Percentiles rank a stretch among this genome's conserved stretches.
These are phyloP conservation scores for Polypterus bichir DNA, from an alignment of 2,113 vertebrate species.

Conservation along the genomic window DNA sequence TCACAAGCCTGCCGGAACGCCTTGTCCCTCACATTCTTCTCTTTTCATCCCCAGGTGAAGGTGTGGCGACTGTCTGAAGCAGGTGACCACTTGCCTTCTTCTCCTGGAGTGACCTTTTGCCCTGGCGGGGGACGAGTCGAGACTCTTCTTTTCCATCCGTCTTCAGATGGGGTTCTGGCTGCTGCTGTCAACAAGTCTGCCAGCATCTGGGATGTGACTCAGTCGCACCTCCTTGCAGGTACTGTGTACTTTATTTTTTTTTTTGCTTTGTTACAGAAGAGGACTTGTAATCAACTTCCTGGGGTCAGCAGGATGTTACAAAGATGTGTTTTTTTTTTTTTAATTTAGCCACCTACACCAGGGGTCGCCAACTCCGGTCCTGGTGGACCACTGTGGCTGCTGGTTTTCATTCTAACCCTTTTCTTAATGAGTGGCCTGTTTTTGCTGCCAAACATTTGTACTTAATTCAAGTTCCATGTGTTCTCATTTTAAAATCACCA, in stretches of 20 bases:
- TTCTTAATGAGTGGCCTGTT: too few species aligned
- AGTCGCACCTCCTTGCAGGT: slow-evolving; percentile 65
- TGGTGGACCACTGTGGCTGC: too few species aligned
- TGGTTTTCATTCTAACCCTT: too few species aligned
- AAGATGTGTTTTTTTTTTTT: too few species aligned
- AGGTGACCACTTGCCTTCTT: slow-evolving; percentile 34
- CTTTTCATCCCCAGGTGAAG: slow-evolving; percentile 58
- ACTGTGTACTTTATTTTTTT: slow-evolving; percentile 17
- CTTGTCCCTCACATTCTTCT: background rate
- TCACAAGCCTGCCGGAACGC: background rate
- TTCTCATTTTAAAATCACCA: too few species aligned
- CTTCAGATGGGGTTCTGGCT: slow-evolving; percentile 56
- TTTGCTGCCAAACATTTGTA: too few species aligned
- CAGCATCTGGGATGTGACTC: slow-evolving; percentile 66
- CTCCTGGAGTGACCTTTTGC: slow-evolving; percentile 43
- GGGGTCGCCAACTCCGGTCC: too few species aligned
- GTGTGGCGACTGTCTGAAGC: slow-evolving; percentile 62
- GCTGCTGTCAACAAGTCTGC: slow-evolving; percentile 31
- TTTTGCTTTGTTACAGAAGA: slow-evolving; percentile 55
- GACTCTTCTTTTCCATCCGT: slow-evolving; percentile 70
- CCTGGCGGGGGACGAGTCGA: slow-evolving; percentile 42
- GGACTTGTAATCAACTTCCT: too few species aligned
- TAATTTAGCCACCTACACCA: too few species aligned
- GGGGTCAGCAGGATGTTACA: too few species aligned
- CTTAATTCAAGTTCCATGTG: too few species aligned